phyloP scores from a whole-genome alignment of 2,113 vertebrate genomes.

The Rattus rattus region DNA sequence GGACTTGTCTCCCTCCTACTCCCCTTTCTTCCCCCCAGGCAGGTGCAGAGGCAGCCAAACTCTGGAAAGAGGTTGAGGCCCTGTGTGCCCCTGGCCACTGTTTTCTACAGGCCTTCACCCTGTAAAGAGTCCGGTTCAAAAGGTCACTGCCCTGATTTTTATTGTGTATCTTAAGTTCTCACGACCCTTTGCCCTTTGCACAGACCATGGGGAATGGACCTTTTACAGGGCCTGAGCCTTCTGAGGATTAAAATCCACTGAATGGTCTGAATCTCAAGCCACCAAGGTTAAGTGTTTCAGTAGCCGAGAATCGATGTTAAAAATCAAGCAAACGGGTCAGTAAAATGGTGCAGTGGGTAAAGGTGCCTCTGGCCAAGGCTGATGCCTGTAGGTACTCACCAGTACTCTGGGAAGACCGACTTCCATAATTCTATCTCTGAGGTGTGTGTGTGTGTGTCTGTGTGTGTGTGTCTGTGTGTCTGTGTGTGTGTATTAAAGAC shows the following conservation, averaged over 20 bases:
- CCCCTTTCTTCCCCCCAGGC: neutral
- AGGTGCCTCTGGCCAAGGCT: neutral
- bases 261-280: neutral
- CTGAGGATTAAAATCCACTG: neutral
- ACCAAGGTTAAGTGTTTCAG: neutral
- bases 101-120: neutral
- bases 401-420: neutral
- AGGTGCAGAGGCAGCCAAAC: slow-evolving; percentile 15
- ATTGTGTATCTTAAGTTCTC: slow-evolving; percentile 78
- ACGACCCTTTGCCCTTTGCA: slow-evolving; percentile 83
- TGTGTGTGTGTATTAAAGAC: too few species aligned
- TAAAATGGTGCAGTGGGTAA: neutral
- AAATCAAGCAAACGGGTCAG: neutral
- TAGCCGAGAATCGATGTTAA: neutral
- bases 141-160: slow-evolving; percentile 85
- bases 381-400: too few species aligned
- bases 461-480: neutral
- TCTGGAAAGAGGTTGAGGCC: neutral
- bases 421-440: neutral
- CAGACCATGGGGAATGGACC: neutral
- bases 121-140: slow-evolving; percentile 72
- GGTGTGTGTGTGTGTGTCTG: neutral
- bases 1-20: neutral
- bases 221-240: neutral
- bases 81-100: neutral